Percentiles rank a stretch among this genome's conserved stretches.
Evolutionary conservation across 64 coral and sea anemone species (phyloP).

Genomic region (Pocillopora damicornis): DNA sequence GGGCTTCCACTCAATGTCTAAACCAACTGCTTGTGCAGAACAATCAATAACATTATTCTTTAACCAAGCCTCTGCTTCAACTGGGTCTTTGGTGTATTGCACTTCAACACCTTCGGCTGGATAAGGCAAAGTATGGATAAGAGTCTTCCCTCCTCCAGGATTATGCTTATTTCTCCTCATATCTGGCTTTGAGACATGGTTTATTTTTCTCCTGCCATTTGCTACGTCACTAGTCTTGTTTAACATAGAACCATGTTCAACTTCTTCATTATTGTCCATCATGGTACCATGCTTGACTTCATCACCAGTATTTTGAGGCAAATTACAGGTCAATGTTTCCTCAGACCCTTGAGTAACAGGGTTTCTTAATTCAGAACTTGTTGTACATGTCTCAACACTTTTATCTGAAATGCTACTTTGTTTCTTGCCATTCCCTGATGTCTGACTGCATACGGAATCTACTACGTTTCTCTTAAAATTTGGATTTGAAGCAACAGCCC

Average conservation of each 20-base stretch:
- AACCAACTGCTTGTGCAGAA: constrained; percentile 58
- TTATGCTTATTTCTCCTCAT: not conserved
- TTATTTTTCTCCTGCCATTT: not conserved
- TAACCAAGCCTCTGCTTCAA: constrained; percentile 82
- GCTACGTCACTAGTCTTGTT: not conserved
- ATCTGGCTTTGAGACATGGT: not conserved
- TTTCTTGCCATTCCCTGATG: not conserved
- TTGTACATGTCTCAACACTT: not conserved
- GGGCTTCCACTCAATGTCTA: constrained; percentile 98
- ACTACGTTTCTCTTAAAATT: not conserved
- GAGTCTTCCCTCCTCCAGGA: not conserved
- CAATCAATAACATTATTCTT: constrained; percentile 68
- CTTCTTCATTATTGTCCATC: not conserved
- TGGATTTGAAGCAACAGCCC: not conserved
- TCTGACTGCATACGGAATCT: not conserved
- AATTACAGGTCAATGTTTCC: not conserved
- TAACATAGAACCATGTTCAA: not conserved
- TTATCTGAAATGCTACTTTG: not conserved
- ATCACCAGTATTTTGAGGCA: not conserved
- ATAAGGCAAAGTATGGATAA: constrained; percentile 36
- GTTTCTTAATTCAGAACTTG: not conserved
- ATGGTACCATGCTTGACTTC: not conserved
- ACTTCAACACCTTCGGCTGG: constrained; percentile 85
- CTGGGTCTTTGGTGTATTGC: constrained; percentile 73
- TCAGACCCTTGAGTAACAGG: not conserved